A percentile compares a stretch with the other conserved stretches of the same genome.
Conservation (phyloP, 2,113 vertebrate species). For the Ellobius talpinus region DNA sequence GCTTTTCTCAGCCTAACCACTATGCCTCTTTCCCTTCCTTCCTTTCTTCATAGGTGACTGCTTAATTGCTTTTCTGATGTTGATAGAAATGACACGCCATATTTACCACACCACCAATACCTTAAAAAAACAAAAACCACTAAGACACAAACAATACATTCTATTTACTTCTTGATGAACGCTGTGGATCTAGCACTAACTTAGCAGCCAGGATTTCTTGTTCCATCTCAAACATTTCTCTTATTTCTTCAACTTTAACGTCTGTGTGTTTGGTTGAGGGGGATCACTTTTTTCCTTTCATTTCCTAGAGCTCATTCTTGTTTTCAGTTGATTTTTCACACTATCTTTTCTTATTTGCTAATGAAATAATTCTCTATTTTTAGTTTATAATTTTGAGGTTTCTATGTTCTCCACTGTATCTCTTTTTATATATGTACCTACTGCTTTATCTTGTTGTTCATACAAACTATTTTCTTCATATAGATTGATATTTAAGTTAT, state of each 20-base stretch:
- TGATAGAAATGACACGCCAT: slow-evolving; percentile 47
- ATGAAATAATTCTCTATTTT: slow-evolving; percentile 26
- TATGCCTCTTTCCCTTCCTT: not conserved
- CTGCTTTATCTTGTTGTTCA: slow-evolving; percentile 12
- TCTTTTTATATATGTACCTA: not conserved
- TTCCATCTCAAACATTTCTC: not conserved
- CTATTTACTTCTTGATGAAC: slow-evolving; percentile 28
- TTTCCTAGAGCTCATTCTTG: slow-evolving; percentile 29
- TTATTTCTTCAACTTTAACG: slow-evolving; percentile 5
- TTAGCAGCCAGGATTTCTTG: slow-evolving; percentile 24
- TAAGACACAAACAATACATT: not conserved
- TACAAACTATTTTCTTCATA: not conserved
- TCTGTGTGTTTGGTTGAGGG: not conserved
- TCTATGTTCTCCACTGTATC: not conserved
- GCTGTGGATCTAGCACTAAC: not conserved
- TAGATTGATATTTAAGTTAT: slow-evolving; percentile 24
- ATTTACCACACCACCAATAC: not conserved
- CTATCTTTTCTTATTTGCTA: not conserved
- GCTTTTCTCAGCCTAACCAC: not conserved
- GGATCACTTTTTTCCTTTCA: not conserved
- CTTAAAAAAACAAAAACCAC: not conserved
- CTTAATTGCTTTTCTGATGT: slow-evolving; percentile 33
- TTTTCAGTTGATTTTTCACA: not conserved
- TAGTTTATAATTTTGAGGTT: slow-evolving; percentile 23
- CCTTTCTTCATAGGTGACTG: not conserved